Base-by-base conservation (phyloP, 1,140 invertebrate genomes). In the Archegozetes longisetosus region DNA sequence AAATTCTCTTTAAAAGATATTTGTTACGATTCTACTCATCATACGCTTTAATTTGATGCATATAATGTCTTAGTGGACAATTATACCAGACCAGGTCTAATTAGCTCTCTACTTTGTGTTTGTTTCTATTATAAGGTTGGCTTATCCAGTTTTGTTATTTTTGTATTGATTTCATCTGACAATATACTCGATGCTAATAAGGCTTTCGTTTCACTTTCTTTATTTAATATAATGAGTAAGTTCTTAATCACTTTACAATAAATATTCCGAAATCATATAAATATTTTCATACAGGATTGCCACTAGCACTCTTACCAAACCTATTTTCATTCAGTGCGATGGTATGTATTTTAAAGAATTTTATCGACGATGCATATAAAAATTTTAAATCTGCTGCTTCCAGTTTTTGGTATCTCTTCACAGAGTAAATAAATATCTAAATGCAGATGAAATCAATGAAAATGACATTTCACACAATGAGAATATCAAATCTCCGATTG, bases 211-310 rank as follows among this genome's bases (percentile, higher is more conserved):
- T 72, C 77, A 12, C 63, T 79, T 13, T 72, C 76, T 27, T 67
- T 77, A 17, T 75, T 79, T 63, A 76, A 78, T 65, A 76, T 79
- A 29, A 81, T 98, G 66, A 82, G 92, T 70, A n/a, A n/a, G 93
- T 96, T 76, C 2, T 60, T 79, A 47, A n/a, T n/a, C 76, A 76
- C 3, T 57, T 22, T 52, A 6, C 14, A 6, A 52, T 25, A 6
- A 52, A 25, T 25, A 25, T 9, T 6, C 6, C 22, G 6, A 6
- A 52, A 6, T 25, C n/a, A 25, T 6, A 25, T 6, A 9, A 6
- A 64, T 22, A 32, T 40, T 20, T 47, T n/a, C n/a, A n/a, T n/a
- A n/a, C n/a, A n/a, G n/a, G n/a, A n/a, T n/a, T n/a, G 64, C 77
- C 77, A 6, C 61, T 79, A 47, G 70, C 69, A 29, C 71, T 77